Conservation (phyloP, 2,888 invertebrate species). For the Aporophyla nigra region DNA sequence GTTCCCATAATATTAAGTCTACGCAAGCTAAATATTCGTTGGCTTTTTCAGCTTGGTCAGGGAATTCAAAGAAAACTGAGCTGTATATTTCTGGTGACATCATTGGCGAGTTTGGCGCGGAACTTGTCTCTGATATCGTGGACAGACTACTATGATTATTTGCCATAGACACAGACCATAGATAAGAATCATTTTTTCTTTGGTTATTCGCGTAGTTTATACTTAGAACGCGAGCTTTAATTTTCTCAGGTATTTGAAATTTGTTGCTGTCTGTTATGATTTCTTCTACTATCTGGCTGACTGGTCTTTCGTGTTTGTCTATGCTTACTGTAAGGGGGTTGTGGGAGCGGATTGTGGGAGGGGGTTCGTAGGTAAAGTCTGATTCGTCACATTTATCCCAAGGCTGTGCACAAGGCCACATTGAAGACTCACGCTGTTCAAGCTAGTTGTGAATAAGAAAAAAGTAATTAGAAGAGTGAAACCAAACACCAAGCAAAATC, state of each 20-base stretch:
- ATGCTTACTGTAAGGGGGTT: conserved; percentile 58
- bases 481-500: conserved; percentile 54
- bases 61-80: conserved; percentile 86
- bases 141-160: conserved; percentile 76
- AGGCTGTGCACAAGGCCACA: conserved; percentile 82
- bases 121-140: conserved; percentile 83
- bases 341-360: conserved; percentile 70
- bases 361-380: conserved; percentile 77
- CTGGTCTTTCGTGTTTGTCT: conserved; percentile 71
- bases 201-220: conserved; percentile 72
- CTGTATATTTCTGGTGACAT: conserved; percentile 83
- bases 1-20: conserved; percentile 87
- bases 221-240: conserved; percentile 73
- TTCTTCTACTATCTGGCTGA: conserved; percentile 80
- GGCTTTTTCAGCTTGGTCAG: conserved; percentile 73
- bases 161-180: conserved; percentile 78
- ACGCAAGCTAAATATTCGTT: conserved; percentile 80
- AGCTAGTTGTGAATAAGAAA: conserved; percentile 84
- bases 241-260: conserved; percentile 80
- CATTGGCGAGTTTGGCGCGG: conserved; percentile 74
- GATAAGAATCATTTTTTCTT: conserved; percentile 81
- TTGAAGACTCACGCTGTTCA: conserved; percentile 83
- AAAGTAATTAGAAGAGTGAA: conserved; percentile 69
- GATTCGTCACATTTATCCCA: conserved; percentile 86
- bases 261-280: conserved; percentile 79